Evolutionary conservation across 2,888 invertebrate species (phyloP).

Genomic region (Diploptera punctata): DNA sequence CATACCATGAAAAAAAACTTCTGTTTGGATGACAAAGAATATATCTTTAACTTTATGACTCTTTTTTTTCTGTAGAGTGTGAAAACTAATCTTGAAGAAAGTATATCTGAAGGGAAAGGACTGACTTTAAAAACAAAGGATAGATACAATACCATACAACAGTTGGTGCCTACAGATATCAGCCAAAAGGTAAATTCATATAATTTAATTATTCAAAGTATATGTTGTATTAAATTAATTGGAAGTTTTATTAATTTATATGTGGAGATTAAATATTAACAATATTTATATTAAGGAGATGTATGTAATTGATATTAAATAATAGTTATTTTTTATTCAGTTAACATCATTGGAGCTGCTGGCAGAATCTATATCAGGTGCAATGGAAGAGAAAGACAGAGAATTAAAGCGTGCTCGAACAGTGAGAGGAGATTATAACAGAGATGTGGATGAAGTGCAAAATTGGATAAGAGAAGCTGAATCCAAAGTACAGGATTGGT

Average conservation of each 20-base stretch:
- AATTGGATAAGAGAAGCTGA: constrained; percentile 86
- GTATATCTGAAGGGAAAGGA: constrained; percentile 63
- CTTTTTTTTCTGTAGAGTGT: constrained; percentile 53
- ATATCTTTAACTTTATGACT: no score
- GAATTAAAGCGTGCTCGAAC: constrained; percentile 88
- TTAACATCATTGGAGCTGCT: constrained; percentile 82
- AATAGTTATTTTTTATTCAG: no score
- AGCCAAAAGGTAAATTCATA: constrained; percentile 60
- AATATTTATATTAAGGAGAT: no score
- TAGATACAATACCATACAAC: constrained; percentile 67
- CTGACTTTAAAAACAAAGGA: constrained; percentile 66
- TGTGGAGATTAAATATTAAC: no score
- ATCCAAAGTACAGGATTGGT: constrained; percentile 80
- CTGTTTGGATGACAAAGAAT: no score
- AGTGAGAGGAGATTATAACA: constrained; percentile 78
- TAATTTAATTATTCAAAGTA: not conserved
- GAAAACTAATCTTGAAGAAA: constrained; percentile 63
- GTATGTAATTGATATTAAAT: no score
- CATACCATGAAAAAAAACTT: no score
- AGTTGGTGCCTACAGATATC: constrained; percentile 75
- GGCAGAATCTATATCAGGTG: constrained; percentile 77
- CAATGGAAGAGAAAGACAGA: constrained; percentile 87
- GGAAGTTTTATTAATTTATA: no score
- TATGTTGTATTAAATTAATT: no score
- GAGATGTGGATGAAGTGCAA: constrained; percentile 81